These are phyloP conservation scores for Diabrotica virgifera DNA, from an alignment of 1,140 invertebrate species.

Conservation along the genomic window DNA sequence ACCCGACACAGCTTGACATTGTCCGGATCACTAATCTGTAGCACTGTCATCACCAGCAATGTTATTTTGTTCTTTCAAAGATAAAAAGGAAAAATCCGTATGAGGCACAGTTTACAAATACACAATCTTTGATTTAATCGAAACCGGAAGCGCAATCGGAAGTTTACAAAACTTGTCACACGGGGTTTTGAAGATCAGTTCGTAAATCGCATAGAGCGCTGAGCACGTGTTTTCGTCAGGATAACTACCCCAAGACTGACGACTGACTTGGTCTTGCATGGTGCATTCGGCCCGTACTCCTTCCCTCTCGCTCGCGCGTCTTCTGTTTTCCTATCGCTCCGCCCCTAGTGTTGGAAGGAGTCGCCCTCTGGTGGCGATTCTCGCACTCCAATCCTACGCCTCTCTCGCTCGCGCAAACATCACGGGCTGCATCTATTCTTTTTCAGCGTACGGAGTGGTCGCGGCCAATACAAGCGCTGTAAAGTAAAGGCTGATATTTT, in stretches of 20 bases:
- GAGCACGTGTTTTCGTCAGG: conserved; percentile 43
- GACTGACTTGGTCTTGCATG: conserved; percentile 34
- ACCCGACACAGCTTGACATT: conserved; percentile 13
- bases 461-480: conserved; percentile 41
- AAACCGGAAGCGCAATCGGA: conserved; percentile 19
- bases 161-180: conserved; percentile 20
- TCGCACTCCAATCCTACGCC: conserved; percentile 11
- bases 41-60: conserved; percentile 7
- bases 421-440: conserved; percentile 19
- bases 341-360: conserved; percentile 44
- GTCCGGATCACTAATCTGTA: conserved; percentile 2
- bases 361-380: conserved; percentile 39
- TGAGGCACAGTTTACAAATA: background rate
- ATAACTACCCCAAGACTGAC: conserved; percentile 47
- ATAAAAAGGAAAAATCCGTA: background rate
- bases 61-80: conserved; percentile 10
- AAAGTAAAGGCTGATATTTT: conserved; percentile 45
- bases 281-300: conserved; percentile 34
- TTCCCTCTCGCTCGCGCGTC: conserved; percentile 32
- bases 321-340: conserved; percentile 41
- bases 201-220: conserved; percentile 9
- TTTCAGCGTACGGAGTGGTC: conserved; percentile 32
- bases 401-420: conserved; percentile 6
- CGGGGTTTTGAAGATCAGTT: conserved; percentile 13
- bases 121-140: conserved; percentile 1